Base-by-base conservation (phyloP, 2,888 invertebrate genomes). In the Scaptomyza parva region DNA sequence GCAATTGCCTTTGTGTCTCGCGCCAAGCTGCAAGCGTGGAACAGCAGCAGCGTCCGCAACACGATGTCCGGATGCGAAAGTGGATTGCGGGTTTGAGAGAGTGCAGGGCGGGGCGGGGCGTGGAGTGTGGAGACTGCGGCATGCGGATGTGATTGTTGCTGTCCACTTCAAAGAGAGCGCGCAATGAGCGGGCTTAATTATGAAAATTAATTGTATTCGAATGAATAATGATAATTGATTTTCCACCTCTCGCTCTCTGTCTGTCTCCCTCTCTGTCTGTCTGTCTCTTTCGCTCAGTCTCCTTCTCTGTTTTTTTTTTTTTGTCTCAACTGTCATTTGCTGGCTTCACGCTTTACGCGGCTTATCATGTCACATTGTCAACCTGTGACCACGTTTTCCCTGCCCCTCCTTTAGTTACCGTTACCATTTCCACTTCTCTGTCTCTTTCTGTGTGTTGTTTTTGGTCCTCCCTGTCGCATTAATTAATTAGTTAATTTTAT, bases 161-260 rank as follows among this genome's bases (percentile, higher is more conserved):
- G 65, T 47, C 22, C 76, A 76, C 79, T 73, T 79, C 73, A 73
- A 72, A 78, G 70, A 50, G 28, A 28, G 7, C 4, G 44, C 55
- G 24, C 35, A 12, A 33, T 41, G 53, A 43, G 39, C 39, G 22
- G 37, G 53, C 70, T 77, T 79, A 77, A 79, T 80, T 80, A 80
- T 79, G 77, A 75, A 71, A 79, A 80, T 80, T 79, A 74, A 79
- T 76, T 78, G 76, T 70, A 61, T 79, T 75, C 71, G 47, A 68
- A 79, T 83, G 71, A 71, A 80, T 77, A 83, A 75, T 71, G 69
- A 74, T 79, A 82, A 82, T 82, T 82, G 82, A 79, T 76, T 70
- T 78, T 59, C 22, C 22, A 22, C 48, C 20, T 17, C 17, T 18
- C 17, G n/a, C 26, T 11, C 11, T 17, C 20, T 17, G 12, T 18